Evolutionary conservation across 2,888 invertebrate genomes (phyloP).

Genomic region (Microchrysa polita): DNA sequence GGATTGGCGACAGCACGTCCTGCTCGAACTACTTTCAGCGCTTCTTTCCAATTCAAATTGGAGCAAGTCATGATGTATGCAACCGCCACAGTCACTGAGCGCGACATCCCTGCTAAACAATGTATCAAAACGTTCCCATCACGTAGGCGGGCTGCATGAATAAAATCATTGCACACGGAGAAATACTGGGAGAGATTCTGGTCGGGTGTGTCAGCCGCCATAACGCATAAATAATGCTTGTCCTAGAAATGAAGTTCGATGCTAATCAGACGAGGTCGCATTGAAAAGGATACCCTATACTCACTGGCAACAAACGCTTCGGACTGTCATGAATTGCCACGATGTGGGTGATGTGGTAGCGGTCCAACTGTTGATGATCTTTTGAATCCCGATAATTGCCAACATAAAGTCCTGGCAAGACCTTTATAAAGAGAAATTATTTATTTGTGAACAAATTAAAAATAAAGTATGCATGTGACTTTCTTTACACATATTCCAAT

Average conservation of each 20-base stretch:
- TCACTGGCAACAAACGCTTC: slow-evolving; percentile 83
- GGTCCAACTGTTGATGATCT: slow-evolving; percentile 86
- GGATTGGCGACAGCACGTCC: slow-evolving; percentile 95
- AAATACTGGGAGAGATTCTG: slow-evolving; percentile 95
- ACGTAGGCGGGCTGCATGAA: slow-evolving; percentile 88
- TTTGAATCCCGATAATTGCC: slow-evolving; percentile 97
- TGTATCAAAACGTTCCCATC: slow-evolving; percentile 94
- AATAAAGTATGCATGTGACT: slow-evolving; percentile 46
- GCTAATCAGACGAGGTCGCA: no score
- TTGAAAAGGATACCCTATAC: slow-evolving; percentile 62
- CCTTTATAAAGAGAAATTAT: slow-evolving; percentile 67
- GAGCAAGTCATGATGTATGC: slow-evolving; percentile 97
- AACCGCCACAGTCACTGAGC: slow-evolving; percentile 94
- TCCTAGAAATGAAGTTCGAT: slow-evolving; percentile 73
- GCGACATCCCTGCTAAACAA: slow-evolving; percentile 96
- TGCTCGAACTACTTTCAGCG: slow-evolving; percentile 90
- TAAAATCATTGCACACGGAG: slow-evolving; percentile 94
- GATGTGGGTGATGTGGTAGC: slow-evolving; percentile 93
- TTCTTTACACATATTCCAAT: slow-evolving; percentile 59
- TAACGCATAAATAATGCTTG: slow-evolving; percentile 93
- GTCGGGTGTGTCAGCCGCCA: slow-evolving; percentile 94
- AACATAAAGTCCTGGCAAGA: slow-evolving; percentile 92
- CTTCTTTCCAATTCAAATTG: slow-evolving; percentile 88
- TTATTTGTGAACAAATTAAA: slow-evolving; percentile 18
- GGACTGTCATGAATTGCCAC: slow-evolving; percentile 96